These are phyloP conservation scores for Biston betularia DNA, from an alignment of 2,888 invertebrate genomes.

Conservation along the genomic window DNA sequence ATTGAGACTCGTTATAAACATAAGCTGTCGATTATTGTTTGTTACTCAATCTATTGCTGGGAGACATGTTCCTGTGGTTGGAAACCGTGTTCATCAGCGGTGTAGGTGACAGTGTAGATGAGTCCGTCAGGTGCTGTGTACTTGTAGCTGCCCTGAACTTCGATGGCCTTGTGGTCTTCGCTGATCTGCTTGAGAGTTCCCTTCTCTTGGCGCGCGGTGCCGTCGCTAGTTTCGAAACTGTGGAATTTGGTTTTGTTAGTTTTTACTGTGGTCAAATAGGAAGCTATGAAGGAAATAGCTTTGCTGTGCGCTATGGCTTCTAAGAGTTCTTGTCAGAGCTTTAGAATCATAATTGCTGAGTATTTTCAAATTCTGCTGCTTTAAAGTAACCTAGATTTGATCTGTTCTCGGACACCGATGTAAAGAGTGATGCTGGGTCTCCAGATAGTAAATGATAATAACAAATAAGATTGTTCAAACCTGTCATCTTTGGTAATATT, in stretches of 20 bases:
- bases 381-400: too few species aligned
- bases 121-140: slow-evolving; percentile 84
- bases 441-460: too few species aligned
- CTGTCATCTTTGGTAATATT: too few species aligned
- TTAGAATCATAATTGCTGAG: background rate
- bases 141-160: slow-evolving; percentile 82
- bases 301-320: background rate
- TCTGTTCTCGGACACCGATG: too few species aligned
- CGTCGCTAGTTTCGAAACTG: slow-evolving; percentile 84
- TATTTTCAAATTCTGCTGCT: background rate
- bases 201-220: slow-evolving; percentile 80
- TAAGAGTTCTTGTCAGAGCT: background rate
- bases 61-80: slow-evolving; percentile 76
- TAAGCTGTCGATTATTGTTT: background rate
- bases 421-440: too few species aligned
- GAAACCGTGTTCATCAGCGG: slow-evolving; percentile 87
- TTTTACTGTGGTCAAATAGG: background rate
- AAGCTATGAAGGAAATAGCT: background rate
- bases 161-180: slow-evolving; percentile 79
- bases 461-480: too few species aligned
- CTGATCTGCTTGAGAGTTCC: slow-evolving; percentile 83
- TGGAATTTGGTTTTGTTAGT: background rate
- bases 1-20: background rate
- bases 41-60: slow-evolving; percentile 31
- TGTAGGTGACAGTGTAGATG: slow-evolving; percentile 82